These are phyloP conservation scores for Drosophila meridionalis DNA, from an alignment of 2,888 invertebrate species.

Conservation along the genomic window DNA sequence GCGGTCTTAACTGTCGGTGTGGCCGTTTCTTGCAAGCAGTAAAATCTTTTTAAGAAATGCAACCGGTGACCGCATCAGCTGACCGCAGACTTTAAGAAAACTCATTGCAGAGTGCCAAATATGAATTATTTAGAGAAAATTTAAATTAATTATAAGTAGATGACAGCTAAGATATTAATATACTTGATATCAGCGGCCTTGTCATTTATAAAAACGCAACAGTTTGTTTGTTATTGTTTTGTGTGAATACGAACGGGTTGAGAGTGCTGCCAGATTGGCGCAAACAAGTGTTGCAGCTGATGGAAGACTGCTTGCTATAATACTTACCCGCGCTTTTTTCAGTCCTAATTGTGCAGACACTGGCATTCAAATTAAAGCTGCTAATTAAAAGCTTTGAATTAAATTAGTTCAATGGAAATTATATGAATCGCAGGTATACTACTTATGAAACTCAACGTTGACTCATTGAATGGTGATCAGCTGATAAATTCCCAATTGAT, in stretches of 20 bases:
- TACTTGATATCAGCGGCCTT: neutral
- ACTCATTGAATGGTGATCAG: neutral
- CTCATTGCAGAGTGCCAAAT: neutral
- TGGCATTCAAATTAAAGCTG: neutral
- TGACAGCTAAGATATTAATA: too few relatives aligned
- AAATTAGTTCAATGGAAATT: neutral
- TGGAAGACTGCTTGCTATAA: neutral
- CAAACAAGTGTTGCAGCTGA: neutral
- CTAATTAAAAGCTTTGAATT: neutral
- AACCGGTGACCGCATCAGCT: constrained; percentile 37
- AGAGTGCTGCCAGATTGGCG: constrained; percentile 15
- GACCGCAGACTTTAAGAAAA: neutral
- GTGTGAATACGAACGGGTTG: neutral
- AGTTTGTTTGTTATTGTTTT: constrained; percentile 5
- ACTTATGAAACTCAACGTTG: too few relatives aligned
- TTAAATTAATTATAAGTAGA: accelerated
- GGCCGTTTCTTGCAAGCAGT: constrained; percentile 20
- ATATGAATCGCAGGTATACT: neutral
- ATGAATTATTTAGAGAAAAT: too few relatives aligned
- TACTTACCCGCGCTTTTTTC: neutral
- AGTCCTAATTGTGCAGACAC: neutral
- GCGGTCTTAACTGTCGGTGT: constrained; percentile 49
- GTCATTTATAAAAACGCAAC: neutral
- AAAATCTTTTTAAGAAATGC: constrained; percentile 30
- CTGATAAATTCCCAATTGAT: constrained; percentile 17